Evolutionary conservation across 2,113 vertebrate species (phyloP), one percentile per base, ranked within the genome.

Genomic region (Saccopteryx leptura): DNA sequence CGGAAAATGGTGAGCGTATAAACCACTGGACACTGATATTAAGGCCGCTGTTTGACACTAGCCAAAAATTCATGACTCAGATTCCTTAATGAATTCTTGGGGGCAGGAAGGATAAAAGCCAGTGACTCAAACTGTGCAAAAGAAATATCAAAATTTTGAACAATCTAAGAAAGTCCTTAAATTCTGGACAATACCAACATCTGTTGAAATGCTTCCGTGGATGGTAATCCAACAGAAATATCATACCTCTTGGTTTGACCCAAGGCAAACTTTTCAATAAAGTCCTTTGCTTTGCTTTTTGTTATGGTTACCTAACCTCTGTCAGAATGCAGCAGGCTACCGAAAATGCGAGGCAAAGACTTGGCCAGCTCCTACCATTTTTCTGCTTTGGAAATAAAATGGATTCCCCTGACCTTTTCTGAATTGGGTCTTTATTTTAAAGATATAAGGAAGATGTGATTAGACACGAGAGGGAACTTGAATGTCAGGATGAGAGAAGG

Each of bases 241-340:
- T 48, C 89, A 69, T 28, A 94, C 68, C 83, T 97, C 95, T 94
- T 96, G 85, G 91, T 93, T 97, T 97, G 92, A 82, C 82, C 92
- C 85, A 31, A n/a, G 88, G 93, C 96, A 97, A 92, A 69, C 31
- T 58, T 74, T 39, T 74, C n/a, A 56, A 48, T 82, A 88, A 97
- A 95, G 88, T 94, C 60, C 82, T 86, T 81, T 74, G 12, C 93
- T 96, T 80, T 63, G 66, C 24, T 74, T 91, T 95, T 39, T 96
- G 82, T 89, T 97, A 63, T 28, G 93, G 83, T 90, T 96, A 88
- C 92, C 95, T 96, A 90, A 96, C 79, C 90, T 92, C 87, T 58
- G 68, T 88, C 46, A 91, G 92, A 80, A 58, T 50, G 68, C 28
- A 93, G 46, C 65, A 72, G 46, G 81, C 75, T 56, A 83, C 72